Percentiles rank a stretch among this genome's conserved stretches.
phyloP scores from a whole-genome alignment of 2,113 vertebrate species.

The Mionectes macconnelli region DNA sequence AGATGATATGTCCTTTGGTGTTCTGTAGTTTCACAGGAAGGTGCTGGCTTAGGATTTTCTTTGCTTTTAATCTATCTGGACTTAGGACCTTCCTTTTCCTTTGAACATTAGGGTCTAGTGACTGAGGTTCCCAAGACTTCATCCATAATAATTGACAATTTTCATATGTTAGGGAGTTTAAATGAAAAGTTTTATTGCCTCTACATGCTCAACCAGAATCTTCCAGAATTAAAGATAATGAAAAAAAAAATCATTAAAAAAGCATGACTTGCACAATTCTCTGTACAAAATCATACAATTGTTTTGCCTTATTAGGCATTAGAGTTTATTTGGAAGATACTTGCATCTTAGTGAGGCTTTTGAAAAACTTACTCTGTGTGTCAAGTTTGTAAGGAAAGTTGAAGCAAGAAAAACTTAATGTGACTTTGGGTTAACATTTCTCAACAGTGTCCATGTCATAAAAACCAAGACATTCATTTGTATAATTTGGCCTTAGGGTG shows the following conservation, averaged over 20 bases:
- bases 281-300: not conserved
- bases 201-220: not conserved
- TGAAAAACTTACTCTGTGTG: not conserved
- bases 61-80: not conserved
- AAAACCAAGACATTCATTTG: constrained; percentile 7
- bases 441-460: not conserved
- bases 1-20: not conserved
- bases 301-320: not conserved
- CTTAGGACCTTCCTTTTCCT: not conserved
- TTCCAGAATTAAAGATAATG: not conserved
- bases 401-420: not conserved
- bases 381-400: constrained; percentile 10
- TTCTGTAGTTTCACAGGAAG: not conserved
- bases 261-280: not conserved
- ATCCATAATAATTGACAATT: not conserved
- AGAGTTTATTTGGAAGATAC: not conserved
- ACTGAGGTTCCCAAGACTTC: not conserved
- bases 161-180: not conserved
- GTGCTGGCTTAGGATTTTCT: not conserved
- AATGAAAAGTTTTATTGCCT: not conserved
- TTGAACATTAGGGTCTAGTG: not conserved
- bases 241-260: not conserved
- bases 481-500: constrained; percentile 23
- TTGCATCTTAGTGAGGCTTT: not conserved
- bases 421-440: constrained; percentile 29